A percentile compares a stretch with the other conserved stretches of the same genome.
phyloP scores from a whole-genome alignment of 1,140 invertebrate genomes.

The Cotesia typhae region DNA sequence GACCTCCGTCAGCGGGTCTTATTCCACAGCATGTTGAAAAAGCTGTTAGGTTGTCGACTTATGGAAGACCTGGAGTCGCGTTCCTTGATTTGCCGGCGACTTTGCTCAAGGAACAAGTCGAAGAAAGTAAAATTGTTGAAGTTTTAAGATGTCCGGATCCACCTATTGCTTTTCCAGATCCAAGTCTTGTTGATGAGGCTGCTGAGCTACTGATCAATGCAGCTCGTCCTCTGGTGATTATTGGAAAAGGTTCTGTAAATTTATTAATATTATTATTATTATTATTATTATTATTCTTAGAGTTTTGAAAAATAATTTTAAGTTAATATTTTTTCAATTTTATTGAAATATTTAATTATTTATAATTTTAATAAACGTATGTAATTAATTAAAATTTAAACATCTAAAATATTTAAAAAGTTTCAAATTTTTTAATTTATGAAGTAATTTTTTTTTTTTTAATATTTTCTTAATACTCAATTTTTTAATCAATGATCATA shows the following conservation, averaged over 20 bases:
- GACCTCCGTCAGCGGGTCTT: constrained; percentile 81
- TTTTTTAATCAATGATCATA: too few relatives aligned
- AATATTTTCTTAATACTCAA: too few relatives aligned
- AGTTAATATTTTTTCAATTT: too few relatives aligned
- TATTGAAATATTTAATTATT: too few relatives aligned
- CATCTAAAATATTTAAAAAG: too few relatives aligned
- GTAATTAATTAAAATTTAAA: too few relatives aligned
- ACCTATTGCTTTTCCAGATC: constrained; percentile 76
- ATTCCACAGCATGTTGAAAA: constrained; percentile 94
- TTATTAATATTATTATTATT: neutral
- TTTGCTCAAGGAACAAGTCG: constrained; percentile 70
- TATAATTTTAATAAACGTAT: too few relatives aligned
- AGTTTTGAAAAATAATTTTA: too few relatives aligned
- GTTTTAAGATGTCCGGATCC: constrained; percentile 67
- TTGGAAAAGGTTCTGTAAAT: constrained; percentile 82
- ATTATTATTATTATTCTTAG: neutral
- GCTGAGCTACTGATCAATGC: constrained; percentile 75
- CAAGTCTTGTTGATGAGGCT: constrained; percentile 73
- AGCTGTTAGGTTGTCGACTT: constrained; percentile 83
- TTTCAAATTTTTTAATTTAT: too few relatives aligned
- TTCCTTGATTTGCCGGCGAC: constrained; percentile 94
- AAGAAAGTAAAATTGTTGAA: constrained; percentile 59
- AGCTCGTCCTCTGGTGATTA: constrained; percentile 84
- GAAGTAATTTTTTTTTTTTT: too few relatives aligned
- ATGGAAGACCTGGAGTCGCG: constrained; percentile 84